Conservation (phyloP, 2,797 vertebrate species). For the Saxicola maurus region DNA sequence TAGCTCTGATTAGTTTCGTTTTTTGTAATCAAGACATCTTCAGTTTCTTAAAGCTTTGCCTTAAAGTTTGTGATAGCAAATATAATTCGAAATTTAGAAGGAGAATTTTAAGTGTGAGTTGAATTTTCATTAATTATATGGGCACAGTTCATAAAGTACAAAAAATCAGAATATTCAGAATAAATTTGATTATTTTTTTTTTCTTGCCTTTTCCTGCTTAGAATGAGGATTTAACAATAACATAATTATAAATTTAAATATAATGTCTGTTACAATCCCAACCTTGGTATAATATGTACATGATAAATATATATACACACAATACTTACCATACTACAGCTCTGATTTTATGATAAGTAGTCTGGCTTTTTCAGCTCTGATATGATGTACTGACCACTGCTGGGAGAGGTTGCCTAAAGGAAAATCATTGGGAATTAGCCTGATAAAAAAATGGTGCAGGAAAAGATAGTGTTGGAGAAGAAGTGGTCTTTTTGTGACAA, state of each 20-base stretch:
- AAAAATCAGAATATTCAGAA: not conserved
- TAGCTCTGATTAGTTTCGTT: not conserved
- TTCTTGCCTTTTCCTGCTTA: not conserved
- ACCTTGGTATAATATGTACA: not conserved
- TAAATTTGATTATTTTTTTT: not conserved
- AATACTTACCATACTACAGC: not conserved
- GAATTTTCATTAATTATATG: not conserved
- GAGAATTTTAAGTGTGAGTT: not conserved
- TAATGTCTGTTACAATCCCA: not conserved
- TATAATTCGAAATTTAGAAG: not conserved
- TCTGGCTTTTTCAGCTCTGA: slow-evolving; percentile 13
- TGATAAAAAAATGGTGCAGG: slow-evolving; percentile 33
- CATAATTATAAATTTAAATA: not conserved
- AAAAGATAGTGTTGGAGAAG: slow-evolving; percentile 2
- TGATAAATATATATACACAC: slow-evolving; percentile 13
- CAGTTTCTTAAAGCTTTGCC: not conserved
- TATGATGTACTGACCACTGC: slow-evolving; percentile 22
- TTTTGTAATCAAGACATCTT: not conserved
- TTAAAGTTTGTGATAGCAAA: not conserved
- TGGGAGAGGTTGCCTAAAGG: slow-evolving; percentile 19
- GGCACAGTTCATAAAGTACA: not conserved
- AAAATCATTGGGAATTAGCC: slow-evolving; percentile 43
- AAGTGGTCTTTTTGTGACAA: slow-evolving; percentile 20
- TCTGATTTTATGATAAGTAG: slow-evolving; percentile 27
- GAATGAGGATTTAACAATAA: not conserved